Evolutionary conservation across 2,113 vertebrate species (phyloP), one percentile per base, ranked within the genome.

Genomic region (Dryoscopus gambensis): DNA sequence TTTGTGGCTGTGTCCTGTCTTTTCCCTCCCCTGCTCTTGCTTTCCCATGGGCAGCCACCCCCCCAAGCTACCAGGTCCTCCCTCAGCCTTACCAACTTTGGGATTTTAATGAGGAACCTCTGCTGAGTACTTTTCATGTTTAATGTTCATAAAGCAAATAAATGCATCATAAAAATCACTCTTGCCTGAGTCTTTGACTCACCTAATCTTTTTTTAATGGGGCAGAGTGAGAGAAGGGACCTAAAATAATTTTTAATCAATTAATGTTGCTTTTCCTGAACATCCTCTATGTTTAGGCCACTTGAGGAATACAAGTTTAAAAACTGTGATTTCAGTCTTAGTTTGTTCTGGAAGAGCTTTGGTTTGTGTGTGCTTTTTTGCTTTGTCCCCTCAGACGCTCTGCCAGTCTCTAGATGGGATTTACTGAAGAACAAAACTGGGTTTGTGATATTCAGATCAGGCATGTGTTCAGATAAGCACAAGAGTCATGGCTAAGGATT

Each of bases 1-100:
- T 74, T 71, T 0, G 0, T 1, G n/a, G 33, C 55, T 76, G 40
- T 15, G 0, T 83, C 40, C 23, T 63, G 60, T 24, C 47, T 67
- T 80, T 80, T 47, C 49, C 15, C 10, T 84, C 22, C 28, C 11
- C n/a, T 76, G 49, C 59, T 53, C 47, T 65, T 52, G 16, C 22
- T 73, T 46, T 84, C 59, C 31, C 0, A 0, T 37, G 21, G 47
- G 15, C 8, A 22, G 8, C 17, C 28, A 37, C 46, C 5, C 27
- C 27, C 21, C 2, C 8, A 24, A 23, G 39, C 50, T 52, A 30
- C 37, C 30, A 52, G 39, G 47, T 91, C 30, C 33, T 69, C 50
- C 52, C 59, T 55, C 15, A 25, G 44, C 31, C 60, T 89, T 63
- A 49, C 14, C 33, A 70, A 0, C 17, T 65, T 68, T 5, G 22